A percentile compares a stretch with the other conserved stretches of the same genome.
phyloP scores from a whole-genome alignment of 23 tunicate species.

The Diplosoma virens region DNA sequence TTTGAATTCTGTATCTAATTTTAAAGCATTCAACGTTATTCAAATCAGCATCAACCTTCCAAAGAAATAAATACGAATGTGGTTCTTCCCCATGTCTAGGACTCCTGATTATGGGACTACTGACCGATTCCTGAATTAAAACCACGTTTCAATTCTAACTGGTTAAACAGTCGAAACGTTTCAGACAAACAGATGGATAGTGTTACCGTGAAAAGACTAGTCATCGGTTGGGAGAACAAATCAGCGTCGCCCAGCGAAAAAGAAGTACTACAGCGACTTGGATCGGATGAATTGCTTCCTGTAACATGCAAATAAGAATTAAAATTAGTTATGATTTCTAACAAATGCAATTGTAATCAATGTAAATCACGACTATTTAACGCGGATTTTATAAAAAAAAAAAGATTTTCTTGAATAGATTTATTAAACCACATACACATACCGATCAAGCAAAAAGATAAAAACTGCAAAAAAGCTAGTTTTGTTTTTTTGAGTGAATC shows the following conservation, averaged over 20 bases:
- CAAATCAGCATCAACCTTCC: conserved; percentile 3
- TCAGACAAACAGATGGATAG: conserved; percentile 7
- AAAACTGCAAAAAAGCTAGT: no score
- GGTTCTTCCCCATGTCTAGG: not conserved
- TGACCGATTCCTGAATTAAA: conserved; percentile 1
- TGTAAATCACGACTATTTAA: no score
- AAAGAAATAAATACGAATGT: conserved; percentile 10
- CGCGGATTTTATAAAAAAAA: no score
- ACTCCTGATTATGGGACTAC: conserved; percentile 15
- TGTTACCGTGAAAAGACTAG: not conserved
- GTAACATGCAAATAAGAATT: no score
- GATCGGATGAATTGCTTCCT: not conserved
- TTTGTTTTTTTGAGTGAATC: no score
- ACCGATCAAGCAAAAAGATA: no score
- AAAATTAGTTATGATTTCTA: no score
- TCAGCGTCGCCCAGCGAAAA: not conserved
- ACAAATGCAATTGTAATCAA: no score
- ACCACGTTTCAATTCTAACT: not conserved
- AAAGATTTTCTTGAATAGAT: no score
- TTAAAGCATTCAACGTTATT: not conserved
- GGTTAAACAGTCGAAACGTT: not conserved
- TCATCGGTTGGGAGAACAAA: not conserved
- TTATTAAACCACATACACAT: no score
- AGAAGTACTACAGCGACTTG: not conserved
- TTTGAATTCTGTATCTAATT: conserved; percentile 10